These are phyloP conservation scores for Echeneis naucrates DNA, from an alignment of 2,797 vertebrate genomes.

Conservation along the genomic window DNA sequence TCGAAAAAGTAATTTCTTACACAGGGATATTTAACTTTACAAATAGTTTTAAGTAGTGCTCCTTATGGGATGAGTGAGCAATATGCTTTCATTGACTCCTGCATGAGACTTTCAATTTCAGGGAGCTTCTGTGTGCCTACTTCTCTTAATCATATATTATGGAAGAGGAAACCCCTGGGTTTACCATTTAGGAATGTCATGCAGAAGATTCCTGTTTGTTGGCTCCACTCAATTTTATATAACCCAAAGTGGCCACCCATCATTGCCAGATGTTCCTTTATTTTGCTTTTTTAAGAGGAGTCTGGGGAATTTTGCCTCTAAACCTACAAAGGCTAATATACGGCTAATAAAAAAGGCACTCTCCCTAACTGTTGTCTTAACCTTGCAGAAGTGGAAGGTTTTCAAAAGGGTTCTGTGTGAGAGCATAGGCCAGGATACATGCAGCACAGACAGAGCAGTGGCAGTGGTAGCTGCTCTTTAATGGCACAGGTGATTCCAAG, in stretches of 20 bases:
- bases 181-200: slow-evolving; percentile 64
- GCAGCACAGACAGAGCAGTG: slow-evolving; percentile 32
- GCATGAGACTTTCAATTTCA: slow-evolving; percentile 82
- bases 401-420: slow-evolving; percentile 52
- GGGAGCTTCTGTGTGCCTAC: slow-evolving; percentile 69
- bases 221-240: slow-evolving; percentile 69
- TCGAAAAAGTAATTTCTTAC: slow-evolving; percentile 39
- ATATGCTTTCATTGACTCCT: slow-evolving; percentile 70
- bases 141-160: slow-evolving; percentile 67
- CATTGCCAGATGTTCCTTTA: slow-evolving; percentile 79
- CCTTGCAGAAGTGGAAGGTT: slow-evolving; percentile 65
- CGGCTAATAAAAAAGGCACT: slow-evolving; percentile 77
- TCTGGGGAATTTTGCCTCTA: slow-evolving; percentile 64
- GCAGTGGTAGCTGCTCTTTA: slow-evolving; percentile 46
- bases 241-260: slow-evolving; percentile 76
- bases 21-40: slow-evolving; percentile 49
- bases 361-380: slow-evolving; percentile 79
- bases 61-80: slow-evolving; percentile 62
- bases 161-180: slow-evolving; percentile 60
- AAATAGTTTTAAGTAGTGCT: slow-evolving; percentile 60
- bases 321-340: slow-evolving; percentile 74
- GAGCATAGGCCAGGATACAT: slow-evolving; percentile 41
- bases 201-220: slow-evolving; percentile 65
- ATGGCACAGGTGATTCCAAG: slow-evolving; percentile 61
- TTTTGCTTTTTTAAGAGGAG: slow-evolving; percentile 73